These are phyloP conservation scores for Hylia prasina DNA, from an alignment of 2,113 vertebrate species.

Conservation along the genomic window DNA sequence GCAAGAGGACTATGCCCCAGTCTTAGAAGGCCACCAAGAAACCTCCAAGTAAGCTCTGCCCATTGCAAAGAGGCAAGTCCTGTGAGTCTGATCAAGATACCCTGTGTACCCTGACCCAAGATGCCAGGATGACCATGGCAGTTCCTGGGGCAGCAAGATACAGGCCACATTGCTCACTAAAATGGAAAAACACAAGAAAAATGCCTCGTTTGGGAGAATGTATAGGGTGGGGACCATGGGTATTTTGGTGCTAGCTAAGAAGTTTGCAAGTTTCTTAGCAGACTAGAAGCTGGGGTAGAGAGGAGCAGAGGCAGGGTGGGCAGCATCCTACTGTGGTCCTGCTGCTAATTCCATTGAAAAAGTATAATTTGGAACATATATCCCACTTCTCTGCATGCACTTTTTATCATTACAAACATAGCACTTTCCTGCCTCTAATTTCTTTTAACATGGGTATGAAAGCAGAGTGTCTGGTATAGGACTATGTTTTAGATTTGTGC, in stretches of 20 bases:
- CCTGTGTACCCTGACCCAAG: background rate
- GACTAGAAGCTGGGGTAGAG: background rate
- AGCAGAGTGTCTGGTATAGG: background rate
- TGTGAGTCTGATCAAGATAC: background rate
- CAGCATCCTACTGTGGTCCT: background rate
- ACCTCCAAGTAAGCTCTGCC: background rate
- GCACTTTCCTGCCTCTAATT: background rate
- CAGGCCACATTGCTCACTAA: background rate
- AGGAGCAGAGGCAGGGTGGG: background rate
- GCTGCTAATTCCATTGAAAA: background rate
- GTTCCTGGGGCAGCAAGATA: background rate
- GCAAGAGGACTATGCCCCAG: background rate
- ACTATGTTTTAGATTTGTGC: background rate
- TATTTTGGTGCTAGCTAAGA: background rate
- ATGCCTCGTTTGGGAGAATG: background rate
- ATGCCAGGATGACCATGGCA: background rate
- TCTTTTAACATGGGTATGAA: background rate
- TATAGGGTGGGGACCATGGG: background rate
- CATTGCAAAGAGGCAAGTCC: background rate
- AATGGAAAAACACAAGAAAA: background rate
- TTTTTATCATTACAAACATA: background rate
- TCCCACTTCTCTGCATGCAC: background rate
- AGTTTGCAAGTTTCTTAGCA: background rate
- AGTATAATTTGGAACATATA: background rate
- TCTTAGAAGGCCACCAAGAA: background rate